These are phyloP conservation scores for Saccostrea echinata DNA, from an alignment of 1,140 invertebrate species.

Conservation along the genomic window DNA sequence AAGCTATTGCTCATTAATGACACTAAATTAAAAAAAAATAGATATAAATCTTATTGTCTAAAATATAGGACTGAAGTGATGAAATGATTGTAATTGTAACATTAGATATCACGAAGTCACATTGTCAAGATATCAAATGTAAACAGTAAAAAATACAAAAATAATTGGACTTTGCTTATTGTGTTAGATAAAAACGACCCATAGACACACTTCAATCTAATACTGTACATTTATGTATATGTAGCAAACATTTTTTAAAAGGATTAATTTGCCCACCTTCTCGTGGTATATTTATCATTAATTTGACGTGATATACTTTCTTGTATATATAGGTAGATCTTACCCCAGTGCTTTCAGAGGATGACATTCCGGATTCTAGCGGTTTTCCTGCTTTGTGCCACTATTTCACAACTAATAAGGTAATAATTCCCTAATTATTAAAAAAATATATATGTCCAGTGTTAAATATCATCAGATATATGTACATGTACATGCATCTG, in stretches of 20 bases:
- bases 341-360: conserved; percentile 20
- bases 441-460: not conserved
- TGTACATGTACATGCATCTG: not conserved
- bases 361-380: conserved; percentile 7
- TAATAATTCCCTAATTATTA: not conserved
- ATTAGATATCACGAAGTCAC: not conserved
- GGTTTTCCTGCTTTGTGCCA: not conserved
- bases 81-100: not conserved
- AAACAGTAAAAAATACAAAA: not conserved
- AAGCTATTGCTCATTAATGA: too few relatives aligned
- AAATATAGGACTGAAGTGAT: not conserved
- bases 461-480: not conserved
- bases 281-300: not conserved
- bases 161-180: not conserved
- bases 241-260: not conserved
- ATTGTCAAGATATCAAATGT: not conserved
- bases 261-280: not conserved
- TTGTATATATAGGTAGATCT: not conserved
- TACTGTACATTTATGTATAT: too few relatives aligned
- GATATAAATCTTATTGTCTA: not conserved
- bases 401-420: conserved; percentile 10
- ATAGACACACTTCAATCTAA: not conserved
- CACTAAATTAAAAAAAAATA: too few relatives aligned
- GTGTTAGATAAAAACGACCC: not conserved
- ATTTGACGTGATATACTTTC: not conserved